phyloP scores from a whole-genome alignment of 2,888 invertebrate genomes.

The Cybosia mesomella region DNA sequence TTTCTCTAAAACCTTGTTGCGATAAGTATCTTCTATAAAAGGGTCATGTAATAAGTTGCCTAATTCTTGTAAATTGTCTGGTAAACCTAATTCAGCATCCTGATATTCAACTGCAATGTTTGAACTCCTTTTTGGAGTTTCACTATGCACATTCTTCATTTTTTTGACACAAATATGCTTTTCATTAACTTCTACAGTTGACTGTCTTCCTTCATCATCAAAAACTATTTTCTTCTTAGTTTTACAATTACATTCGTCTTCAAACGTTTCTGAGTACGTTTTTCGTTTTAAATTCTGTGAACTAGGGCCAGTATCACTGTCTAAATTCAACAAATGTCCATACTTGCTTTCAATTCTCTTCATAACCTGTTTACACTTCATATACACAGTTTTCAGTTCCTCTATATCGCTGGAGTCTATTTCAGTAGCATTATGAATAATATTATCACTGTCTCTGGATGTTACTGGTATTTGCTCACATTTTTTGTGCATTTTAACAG shows the following conservation, averaged over 20 bases:
- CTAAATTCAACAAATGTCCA: slow-evolving; percentile 71
- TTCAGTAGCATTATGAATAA: slow-evolving; percentile 25
- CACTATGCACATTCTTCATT: slow-evolving; percentile 30
- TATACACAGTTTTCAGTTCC: slow-evolving; percentile 71
- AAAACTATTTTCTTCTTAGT: slow-evolving; percentile 74
- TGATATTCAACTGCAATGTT: slow-evolving; percentile 66
- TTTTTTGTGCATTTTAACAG: slow-evolving; percentile 26
- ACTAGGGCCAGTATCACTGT: slow-evolving; percentile 31
- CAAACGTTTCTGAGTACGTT: slow-evolving; percentile 27
- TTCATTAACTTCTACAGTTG: slow-evolving; percentile 49
- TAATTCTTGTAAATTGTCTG: slow-evolving; percentile 65
- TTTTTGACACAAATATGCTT: slow-evolving; percentile 71
- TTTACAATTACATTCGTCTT: slow-evolving; percentile 64
- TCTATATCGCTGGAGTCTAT: slow-evolving; percentile 67
- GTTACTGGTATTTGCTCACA: slow-evolving; percentile 19
- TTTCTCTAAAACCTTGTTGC: slow-evolving; percentile 71
- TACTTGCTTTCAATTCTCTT: slow-evolving; percentile 76
- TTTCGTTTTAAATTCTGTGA: slow-evolving; percentile 27
- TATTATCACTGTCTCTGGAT: slow-evolving; percentile 30
- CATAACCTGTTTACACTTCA: slow-evolving; percentile 72
- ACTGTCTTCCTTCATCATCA: slow-evolving; percentile 74
- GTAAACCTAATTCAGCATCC: slow-evolving; percentile 54
- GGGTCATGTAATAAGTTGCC: slow-evolving; percentile 62
- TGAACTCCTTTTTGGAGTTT: slow-evolving; percentile 28
- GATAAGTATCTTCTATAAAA: slow-evolving; percentile 53